Percentiles rank a stretch among this genome's conserved stretches.
Evolutionary conservation across 37 sponge, comb jelly and placozoan genomes (phyloP).

Genomic region (Geodia barretti): DNA sequence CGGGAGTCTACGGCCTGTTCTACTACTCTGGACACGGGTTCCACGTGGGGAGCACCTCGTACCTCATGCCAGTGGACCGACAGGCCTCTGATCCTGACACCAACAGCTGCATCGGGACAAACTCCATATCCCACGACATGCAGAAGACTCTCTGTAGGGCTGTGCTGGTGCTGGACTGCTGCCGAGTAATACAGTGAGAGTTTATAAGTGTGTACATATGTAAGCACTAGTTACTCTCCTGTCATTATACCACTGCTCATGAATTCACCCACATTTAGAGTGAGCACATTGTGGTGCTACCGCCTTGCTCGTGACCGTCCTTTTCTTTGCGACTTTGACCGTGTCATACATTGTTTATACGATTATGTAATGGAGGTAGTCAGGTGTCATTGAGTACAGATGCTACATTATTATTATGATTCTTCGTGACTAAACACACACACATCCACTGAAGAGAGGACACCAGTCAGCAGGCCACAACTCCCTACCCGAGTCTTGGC

Average conservation of each 20-base stretch:
- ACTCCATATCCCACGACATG: slow-evolving; percentile 17
- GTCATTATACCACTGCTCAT: background rate
- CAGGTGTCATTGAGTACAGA: too few relatives aligned
- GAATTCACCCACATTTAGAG: background rate
- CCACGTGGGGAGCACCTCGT: background rate
- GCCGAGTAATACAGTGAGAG: slow-evolving; percentile 9
- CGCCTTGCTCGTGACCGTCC: background rate
- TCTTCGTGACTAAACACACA: background rate
- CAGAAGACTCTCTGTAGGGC: slow-evolving; percentile 25
- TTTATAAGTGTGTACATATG: background rate
- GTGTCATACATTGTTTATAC: background rate
- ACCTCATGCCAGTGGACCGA: slow-evolving; percentile 61
- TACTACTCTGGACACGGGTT: slow-evolving; percentile 78
- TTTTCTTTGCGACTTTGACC: background rate
- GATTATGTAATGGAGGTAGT: too few relatives aligned
- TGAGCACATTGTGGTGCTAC: background rate
- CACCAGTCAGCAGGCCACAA: background rate
- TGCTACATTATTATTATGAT: too few relatives aligned
- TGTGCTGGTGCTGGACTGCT: slow-evolving; percentile 39
- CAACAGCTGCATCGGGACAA: slow-evolving; percentile 3
- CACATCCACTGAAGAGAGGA: background rate
- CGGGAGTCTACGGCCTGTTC: slow-evolving; percentile 60
- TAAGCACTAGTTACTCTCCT: background rate
- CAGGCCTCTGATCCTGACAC: background rate
- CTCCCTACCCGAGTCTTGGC: background rate